These are phyloP conservation scores for Dicrurus megarhynchus DNA, from an alignment of 2,113 vertebrate species.

Conservation along the genomic window DNA sequence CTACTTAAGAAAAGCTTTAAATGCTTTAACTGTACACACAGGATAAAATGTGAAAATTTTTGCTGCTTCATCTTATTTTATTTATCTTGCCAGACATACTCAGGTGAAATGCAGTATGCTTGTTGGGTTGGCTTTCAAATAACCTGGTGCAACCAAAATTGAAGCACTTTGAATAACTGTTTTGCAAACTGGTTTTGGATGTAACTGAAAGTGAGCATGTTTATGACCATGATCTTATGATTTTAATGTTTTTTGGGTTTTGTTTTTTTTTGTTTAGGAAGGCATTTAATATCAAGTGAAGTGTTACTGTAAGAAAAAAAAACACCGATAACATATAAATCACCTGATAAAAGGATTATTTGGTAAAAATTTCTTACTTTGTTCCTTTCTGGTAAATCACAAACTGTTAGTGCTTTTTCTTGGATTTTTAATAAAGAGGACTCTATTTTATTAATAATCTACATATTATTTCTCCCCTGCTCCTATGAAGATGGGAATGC, in stretches of 20 bases:
- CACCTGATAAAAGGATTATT: background rate
- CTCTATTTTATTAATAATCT: background rate
- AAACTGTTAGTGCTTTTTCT: background rate
- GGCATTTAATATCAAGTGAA: background rate
- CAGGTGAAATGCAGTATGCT: background rate
- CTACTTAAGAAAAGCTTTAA: background rate
- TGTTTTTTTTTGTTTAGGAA: background rate
- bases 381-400: background rate
- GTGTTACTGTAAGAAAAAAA: background rate
- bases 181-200: background rate
- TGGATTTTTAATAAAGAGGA: background rate
- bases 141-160: background rate
- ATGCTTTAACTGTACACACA: background rate
- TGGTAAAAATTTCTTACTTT: background rate
- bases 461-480: background rate
- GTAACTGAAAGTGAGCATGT: background rate
- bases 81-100: background rate
- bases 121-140: background rate
- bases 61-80: background rate
- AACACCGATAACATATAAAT: background rate
- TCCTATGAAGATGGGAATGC: background rate
- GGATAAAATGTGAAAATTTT: background rate
- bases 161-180: background rate
- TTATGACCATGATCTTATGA: background rate
- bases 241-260: background rate